A percentile compares a stretch with the other conserved stretches of the same genome.
phyloP scores from a whole-genome alignment of 2,113 vertebrate species.

The Sialia sialis region DNA sequence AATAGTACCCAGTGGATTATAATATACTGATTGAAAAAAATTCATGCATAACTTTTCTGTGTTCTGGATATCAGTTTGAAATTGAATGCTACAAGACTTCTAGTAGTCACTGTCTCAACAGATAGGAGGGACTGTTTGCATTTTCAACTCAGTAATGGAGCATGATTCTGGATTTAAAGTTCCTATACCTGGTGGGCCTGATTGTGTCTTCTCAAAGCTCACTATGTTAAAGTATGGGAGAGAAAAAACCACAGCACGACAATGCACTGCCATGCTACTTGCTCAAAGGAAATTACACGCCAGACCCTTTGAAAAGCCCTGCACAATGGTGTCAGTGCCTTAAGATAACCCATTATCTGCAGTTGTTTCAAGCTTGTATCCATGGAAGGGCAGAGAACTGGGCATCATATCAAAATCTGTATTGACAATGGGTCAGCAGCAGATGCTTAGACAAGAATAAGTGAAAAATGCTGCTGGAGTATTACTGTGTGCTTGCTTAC shows the following conservation, averaged over 20 bases:
- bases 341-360: neutral
- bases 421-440: neutral
- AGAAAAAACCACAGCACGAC: accelerated
- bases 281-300: neutral
- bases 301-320: neutral
- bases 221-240: neutral
- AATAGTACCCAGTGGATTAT: neutral
- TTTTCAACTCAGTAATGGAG: neutral
- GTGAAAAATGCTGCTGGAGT: neutral
- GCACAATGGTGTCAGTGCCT: neutral
- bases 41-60: neutral
- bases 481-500: neutral
- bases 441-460: neutral
- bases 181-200: neutral
- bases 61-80: neutral
- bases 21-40: neutral
- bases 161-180: neutral
- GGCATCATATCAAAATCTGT: neutral
- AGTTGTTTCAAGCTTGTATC: neutral
- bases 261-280: neutral
- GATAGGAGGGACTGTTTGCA: neutral
- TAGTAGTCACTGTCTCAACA: neutral
- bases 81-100: neutral
- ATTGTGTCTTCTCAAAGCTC: neutral
- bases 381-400: neutral